Evolutionary conservation across 2,888 invertebrate genomes (phyloP).

Genomic region (Limnephilus lunatus): DNA sequence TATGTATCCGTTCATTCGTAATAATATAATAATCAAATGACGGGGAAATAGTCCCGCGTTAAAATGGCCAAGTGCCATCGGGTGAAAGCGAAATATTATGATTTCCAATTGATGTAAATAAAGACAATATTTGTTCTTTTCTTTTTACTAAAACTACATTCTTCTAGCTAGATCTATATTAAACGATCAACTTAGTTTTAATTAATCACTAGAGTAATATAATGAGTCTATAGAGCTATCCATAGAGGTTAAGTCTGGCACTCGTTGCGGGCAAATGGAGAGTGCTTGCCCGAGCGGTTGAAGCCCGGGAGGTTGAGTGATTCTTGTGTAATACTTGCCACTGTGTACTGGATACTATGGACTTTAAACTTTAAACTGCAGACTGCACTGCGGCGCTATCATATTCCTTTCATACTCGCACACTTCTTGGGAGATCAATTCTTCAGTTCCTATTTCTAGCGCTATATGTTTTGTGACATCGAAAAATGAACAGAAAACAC

Average conservation of each 20-base stretch:
- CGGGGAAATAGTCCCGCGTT: constrained; percentile 53
- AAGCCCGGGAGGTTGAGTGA: not conserved
- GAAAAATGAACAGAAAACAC: constrained; percentile 58
- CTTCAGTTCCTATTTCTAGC: constrained; percentile 58
- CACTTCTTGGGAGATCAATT: constrained; percentile 62
- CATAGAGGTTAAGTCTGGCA: not conserved
- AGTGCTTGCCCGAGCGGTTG: not conserved
- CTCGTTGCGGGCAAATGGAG: not conserved
- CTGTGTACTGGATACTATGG: not conserved
- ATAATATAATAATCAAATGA: constrained; percentile 58
- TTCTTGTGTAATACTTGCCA: not conserved
- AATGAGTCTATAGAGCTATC: constrained; percentile 33
- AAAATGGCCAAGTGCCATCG: constrained; percentile 56
- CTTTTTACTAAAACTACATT: constrained; percentile 62
- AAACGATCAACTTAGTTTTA: constrained; percentile 63
- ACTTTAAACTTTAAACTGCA: not conserved
- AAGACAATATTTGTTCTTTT: constrained; percentile 49
- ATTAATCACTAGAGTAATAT: constrained; percentile 60
- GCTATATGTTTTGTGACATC: constrained; percentile 62
- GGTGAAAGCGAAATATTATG: constrained; percentile 61
- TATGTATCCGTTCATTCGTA: constrained; percentile 43
- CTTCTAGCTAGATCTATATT: constrained; percentile 64
- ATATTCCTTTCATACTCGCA: constrained; percentile 40
- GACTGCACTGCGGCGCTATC: not conserved
- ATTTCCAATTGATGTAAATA: constrained; percentile 58